Percentiles rank a stretch among this genome's conserved stretches.
Evolutionary conservation across 2,113 vertebrate species (phyloP).

Genomic region (Pangasianodon gigas): DNA sequence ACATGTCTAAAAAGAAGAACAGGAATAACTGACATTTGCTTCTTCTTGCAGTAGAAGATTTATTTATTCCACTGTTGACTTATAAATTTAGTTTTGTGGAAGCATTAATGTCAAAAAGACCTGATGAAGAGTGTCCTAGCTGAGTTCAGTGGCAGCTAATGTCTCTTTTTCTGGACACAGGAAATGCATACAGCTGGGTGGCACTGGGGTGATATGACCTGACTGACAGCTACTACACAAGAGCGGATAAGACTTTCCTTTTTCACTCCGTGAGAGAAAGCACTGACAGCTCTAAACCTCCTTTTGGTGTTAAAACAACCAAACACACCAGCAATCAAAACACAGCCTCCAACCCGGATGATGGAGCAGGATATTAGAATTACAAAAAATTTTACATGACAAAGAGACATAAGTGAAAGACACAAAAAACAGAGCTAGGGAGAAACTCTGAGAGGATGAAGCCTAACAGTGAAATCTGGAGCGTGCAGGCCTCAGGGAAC

Average conservation of each 20-base stretch:
- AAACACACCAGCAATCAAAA: neutral
- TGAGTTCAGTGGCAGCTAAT: neutral
- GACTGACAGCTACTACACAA: conserved; percentile 48
- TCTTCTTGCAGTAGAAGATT: neutral
- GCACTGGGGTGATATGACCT: conserved; percentile 37
- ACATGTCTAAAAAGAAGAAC: neutral
- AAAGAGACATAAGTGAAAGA: neutral
- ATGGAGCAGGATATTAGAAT: neutral
- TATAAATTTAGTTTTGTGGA: neutral
- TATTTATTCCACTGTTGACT: neutral
- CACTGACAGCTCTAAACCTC: neutral
- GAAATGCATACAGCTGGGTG: conserved; percentile 42
- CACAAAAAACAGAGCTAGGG: conserved; percentile 11
- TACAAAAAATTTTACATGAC: neutral
- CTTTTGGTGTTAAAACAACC: neutral
- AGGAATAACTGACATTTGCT: neutral
- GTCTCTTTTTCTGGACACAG: conserved; percentile 31
- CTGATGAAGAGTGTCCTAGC: neutral
- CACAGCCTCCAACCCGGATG: neutral
- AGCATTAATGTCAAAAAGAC: neutral
- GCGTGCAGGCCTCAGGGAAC: conserved; percentile 59
- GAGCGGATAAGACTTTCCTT: neutral
- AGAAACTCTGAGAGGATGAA: neutral
- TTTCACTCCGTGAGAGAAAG: neutral
- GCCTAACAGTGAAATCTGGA: conserved; percentile 76